A percentile compares a stretch with the other conserved stretches of the same genome.
phyloP scores from a whole-genome alignment of 2,113 vertebrate species.

The Bothrops jararaca region DNA sequence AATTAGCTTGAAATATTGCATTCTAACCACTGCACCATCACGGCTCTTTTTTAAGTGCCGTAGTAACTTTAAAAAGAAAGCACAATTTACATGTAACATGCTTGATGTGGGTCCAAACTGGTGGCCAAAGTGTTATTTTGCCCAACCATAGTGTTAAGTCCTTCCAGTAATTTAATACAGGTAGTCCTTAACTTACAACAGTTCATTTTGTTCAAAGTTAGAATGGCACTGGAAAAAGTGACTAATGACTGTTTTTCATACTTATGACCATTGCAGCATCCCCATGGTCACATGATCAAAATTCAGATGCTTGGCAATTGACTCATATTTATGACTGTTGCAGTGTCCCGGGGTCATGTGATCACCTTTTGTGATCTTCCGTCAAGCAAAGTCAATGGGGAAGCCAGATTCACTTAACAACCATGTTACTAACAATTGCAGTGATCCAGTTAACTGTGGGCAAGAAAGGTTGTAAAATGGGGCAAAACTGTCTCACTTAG shows the following conservation, averaged over 20 bases:
- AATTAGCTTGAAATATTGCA: background rate
- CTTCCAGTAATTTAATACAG: background rate
- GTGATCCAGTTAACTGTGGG: background rate
- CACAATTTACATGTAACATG: background rate
- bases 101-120: background rate
- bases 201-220: too few species aligned
- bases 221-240: background rate
- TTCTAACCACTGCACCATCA: background rate
- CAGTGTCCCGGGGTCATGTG: background rate
- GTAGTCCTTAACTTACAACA: too few species aligned
- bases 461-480: background rate
- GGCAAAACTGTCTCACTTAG: background rate
- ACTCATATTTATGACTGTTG: background rate
- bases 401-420: background rate
- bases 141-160: background rate
- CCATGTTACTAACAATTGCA: background rate
- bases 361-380: background rate
- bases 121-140: background rate
- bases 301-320: background rate
- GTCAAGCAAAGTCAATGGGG: background rate
- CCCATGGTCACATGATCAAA: background rate
- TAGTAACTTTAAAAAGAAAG: constrained; percentile 40
- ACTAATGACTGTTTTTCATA: background rate
- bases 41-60: background rate
- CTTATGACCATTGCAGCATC: background rate